phyloP scores from a whole-genome alignment of 2,113 vertebrate species.

The Vicugna pacos region DNA sequence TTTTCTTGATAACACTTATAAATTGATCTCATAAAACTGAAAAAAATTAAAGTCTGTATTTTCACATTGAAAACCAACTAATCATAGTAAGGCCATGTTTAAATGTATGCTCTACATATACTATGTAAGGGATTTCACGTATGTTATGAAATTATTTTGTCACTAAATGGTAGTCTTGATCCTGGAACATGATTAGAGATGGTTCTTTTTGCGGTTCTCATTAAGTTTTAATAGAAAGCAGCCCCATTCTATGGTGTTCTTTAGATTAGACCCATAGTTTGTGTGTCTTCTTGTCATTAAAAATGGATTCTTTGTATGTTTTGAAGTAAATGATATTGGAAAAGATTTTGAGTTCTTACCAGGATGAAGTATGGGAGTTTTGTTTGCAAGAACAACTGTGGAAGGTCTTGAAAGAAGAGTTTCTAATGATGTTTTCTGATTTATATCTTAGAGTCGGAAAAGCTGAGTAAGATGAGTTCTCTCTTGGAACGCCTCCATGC shows the following conservation, averaged over 20 bases:
- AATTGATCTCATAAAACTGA: slow-evolving; percentile 22
- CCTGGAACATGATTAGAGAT: slow-evolving; percentile 10
- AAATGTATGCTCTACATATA: neutral
- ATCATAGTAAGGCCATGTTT: neutral
- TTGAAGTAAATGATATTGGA: slow-evolving; percentile 64
- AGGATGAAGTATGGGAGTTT: neutral
- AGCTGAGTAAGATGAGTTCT: slow-evolving; percentile 92
- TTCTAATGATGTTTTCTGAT: slow-evolving; percentile 65
- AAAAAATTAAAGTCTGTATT: slow-evolving; percentile 50
- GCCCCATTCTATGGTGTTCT: neutral
- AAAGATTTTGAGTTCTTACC: slow-evolving; percentile 43
- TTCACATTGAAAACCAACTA: slow-evolving; percentile 28
- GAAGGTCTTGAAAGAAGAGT: slow-evolving; percentile 42
- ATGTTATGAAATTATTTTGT: slow-evolving; percentile 11
- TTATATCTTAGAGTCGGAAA: slow-evolving; percentile 84
- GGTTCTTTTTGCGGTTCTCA: neutral
- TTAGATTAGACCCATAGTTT: slow-evolving; percentile 27
- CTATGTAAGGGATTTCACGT: neutral
- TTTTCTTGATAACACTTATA: slow-evolving; percentile 45
- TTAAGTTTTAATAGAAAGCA: slow-evolving; percentile 36
- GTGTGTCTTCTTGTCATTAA: slow-evolving; percentile 37
- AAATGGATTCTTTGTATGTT: slow-evolving; percentile 37
- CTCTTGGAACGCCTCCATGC: slow-evolving; percentile 95
- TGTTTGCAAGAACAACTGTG: slow-evolving; percentile 53
- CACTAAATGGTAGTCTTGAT: neutral